Base-by-base conservation (phyloP, 2,113 vertebrate species). In the Fregetta grallaria region DNA sequence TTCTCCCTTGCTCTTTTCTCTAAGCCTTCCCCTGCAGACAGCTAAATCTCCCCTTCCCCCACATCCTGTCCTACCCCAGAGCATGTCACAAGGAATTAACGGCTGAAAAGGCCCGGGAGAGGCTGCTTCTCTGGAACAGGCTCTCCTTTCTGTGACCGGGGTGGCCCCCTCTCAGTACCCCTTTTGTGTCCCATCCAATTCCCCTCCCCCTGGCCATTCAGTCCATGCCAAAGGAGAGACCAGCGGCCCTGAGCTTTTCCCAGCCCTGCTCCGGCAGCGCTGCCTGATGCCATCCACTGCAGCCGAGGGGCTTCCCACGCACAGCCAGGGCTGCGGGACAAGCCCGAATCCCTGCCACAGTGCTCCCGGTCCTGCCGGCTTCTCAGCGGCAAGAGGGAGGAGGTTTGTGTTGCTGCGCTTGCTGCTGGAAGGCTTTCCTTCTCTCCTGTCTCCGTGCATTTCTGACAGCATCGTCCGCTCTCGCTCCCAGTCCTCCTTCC, bases 121-220 rank as follows among this genome's bases (percentile, higher is more conserved):
- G 74, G 74, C 86, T 86, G 74, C 70, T 93, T 40, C 86, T 78
- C 75, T 89, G 84, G 86, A 97, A 96, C 95, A 93, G 80, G 68
- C 92, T 56, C 80, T 92, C 92, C 75, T 94, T 94, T 94, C 92
- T 92, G 40, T 78, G 45, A 55, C 82, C 32, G 10, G 25, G 49
- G 58, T 94, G 74, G 91, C 68, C 91, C 88, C 86, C 77, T 90
- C 87, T 95, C 38, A 71, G 90, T 90, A 87, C 78, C 95, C 94
- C 92, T 92, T 96, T 97, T 97, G 93, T 97, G 94, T 96, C 94
- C 85, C 19, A 4, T 88, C 94, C 95, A 88, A 52, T 53, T 96
- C 90, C 88, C 94, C 87, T 65, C 97, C 96, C 90, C 85, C 74
- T 53, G 86, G 4, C 79, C 81, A 79, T 95, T 95, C 95, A 84